Base-by-base conservation (phyloP, 2,113 vertebrate genomes). In the Leptobrachium leishanense region DNA sequence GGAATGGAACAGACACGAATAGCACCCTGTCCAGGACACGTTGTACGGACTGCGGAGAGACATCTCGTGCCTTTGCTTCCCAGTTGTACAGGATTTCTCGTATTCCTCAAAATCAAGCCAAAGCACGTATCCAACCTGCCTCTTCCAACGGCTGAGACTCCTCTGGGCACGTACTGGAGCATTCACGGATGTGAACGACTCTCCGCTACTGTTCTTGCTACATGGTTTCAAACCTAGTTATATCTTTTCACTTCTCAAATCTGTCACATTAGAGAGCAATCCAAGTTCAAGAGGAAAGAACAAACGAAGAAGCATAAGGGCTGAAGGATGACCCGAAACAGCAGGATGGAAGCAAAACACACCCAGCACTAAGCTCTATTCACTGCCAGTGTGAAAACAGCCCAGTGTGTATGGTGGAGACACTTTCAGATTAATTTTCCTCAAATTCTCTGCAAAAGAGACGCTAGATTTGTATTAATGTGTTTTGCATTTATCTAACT, bases 1-100 rank as follows among this genome's bases (percentile, higher is more conserved):
- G 50, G 31, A 76, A 40, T 43, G 43, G 15, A 62, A 44, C 41
- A 69, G 67, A 44, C 54, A 15, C 7, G 43, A 50, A 70, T 41
- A 72, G 50, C 70, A 72, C 70, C 50, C 57, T 70, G 75, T 70
- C 59, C 54, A 59, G 75, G 75, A 70, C 66, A 70, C 75, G 70
- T 77, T 77, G 75, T 77, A 43, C 66, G 43, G 75, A 70, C 75
- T 57, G 42, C 75, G 69, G 66, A 57, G 41, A 57, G 57, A 69
- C 11, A 59, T 70, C 70, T 77, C 66, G 70, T 67, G 40, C 66
- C 55, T 77, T 46, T 44, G 75, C 75, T 69, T 42, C 39, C 53
- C 62, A 46, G 65, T 46, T 70, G 54, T 70, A 67, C 54, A 41
- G 31, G 53, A 59, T 65, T 62, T 69, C 66, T 77, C 65, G 44